Evolutionary conservation across 2,888 invertebrate species (phyloP).

Genomic region (Lottia gigantea): DNA sequence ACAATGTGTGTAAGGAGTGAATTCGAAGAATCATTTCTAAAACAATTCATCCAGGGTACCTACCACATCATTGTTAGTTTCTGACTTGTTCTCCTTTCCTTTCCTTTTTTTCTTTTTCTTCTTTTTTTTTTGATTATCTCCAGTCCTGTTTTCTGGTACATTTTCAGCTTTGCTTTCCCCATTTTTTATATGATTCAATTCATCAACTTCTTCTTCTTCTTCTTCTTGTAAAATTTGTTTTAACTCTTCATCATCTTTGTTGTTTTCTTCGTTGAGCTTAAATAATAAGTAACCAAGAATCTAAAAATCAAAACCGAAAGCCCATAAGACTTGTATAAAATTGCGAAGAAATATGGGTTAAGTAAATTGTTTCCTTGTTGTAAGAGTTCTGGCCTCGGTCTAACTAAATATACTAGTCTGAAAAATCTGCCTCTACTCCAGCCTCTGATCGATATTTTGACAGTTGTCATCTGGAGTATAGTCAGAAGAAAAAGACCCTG

Average conservation of each 20-base stretch:
- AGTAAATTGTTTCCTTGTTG: too few species aligned
- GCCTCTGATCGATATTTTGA: too few species aligned
- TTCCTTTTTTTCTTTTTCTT: conserved; percentile 46
- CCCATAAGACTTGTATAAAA: too few species aligned
- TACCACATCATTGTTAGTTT: conserved; percentile 9
- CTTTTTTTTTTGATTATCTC: conserved; percentile 45
- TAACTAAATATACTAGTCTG: too few species aligned
- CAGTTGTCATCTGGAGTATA: too few species aligned
- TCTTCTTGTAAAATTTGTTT: conserved; percentile 11
- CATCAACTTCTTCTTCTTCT: conserved; percentile 11
- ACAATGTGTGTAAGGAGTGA: too few species aligned
- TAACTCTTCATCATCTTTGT: conserved; percentile 3
- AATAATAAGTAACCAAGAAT: too few species aligned
- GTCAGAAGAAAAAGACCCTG: too few species aligned
- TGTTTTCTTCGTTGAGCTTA: conserved; percentile 14
- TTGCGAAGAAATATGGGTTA: background rate
- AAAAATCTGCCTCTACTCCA: too few species aligned
- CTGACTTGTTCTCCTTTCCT: conserved; percentile 20
- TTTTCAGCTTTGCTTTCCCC: conserved; percentile 8
- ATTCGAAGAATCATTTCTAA: too few species aligned
- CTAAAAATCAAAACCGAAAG: too few species aligned
- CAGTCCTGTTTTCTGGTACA: conserved; percentile 6
- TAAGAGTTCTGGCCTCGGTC: too few species aligned
- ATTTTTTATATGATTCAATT: background rate
- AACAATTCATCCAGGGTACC: background rate